These are phyloP conservation scores for Dynastes maya DNA, from an alignment of 2,888 invertebrate species.

Conservation along the genomic window DNA sequence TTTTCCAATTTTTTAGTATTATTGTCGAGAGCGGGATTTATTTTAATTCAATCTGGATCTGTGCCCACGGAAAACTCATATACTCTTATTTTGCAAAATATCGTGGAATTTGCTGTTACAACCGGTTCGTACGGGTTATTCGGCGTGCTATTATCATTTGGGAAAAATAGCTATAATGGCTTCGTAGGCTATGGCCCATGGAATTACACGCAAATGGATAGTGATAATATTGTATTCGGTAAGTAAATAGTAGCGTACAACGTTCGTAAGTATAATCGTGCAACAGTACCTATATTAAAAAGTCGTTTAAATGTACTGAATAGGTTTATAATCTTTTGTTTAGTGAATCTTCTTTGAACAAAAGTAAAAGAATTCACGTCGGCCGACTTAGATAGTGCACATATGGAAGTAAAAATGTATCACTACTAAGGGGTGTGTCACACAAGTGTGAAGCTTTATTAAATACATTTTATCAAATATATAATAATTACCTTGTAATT, in stretches of 20 bases:
- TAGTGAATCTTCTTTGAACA: no score
- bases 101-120: slow-evolving; percentile 64
- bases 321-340: no score
- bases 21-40: slow-evolving; percentile 53
- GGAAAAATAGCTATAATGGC: slow-evolving; percentile 60
- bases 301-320: no score
- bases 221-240: slow-evolving; percentile 58
- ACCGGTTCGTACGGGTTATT: slow-evolving; percentile 62
- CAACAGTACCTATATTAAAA: no score
- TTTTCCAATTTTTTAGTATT: slow-evolving; percentile 37
- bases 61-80: slow-evolving; percentile 66
- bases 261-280: no score
- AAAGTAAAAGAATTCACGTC: no score
- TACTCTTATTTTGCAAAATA: slow-evolving; percentile 66
- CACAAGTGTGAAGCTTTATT: no score
- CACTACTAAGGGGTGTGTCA: no score
- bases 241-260: slow-evolving; percentile 11
- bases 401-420: no score
- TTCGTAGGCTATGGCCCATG: slow-evolving; percentile 62
- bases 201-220: slow-evolving; percentile 57
- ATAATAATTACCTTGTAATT: no score
- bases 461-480: no score
- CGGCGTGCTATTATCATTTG: slow-evolving; percentile 62
- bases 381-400: no score
- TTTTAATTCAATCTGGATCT: slow-evolving; percentile 65